These are phyloP conservation scores for Cottus gobio DNA, from an alignment of 2,113 vertebrate species.

Conservation along the genomic window DNA sequence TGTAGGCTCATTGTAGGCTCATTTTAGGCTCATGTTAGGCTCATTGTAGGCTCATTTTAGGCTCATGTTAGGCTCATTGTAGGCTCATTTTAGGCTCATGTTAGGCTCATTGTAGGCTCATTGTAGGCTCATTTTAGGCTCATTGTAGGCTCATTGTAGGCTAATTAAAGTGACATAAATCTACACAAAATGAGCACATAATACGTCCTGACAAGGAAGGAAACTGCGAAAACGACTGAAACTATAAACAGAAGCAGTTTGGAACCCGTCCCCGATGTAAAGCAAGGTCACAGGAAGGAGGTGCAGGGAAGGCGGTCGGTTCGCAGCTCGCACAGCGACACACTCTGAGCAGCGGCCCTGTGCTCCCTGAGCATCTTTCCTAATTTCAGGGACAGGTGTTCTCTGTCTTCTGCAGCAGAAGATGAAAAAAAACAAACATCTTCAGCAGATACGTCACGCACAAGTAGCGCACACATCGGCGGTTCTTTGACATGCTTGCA, in stretches of 20 bases:
- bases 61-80: too few species aligned
- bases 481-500: slow-evolving; percentile 40
- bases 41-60: too few species aligned
- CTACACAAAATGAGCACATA: neutral
- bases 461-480: slow-evolving; percentile 30
- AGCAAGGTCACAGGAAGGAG: slow-evolving; percentile 55
- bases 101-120: too few species aligned
- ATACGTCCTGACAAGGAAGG: neutral
- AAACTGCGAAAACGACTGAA: neutral
- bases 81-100: too few species aligned
- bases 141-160: too few species aligned
- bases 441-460: slow-evolving; percentile 60
- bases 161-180: neutral
- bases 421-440: neutral
- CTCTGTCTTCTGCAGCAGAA: slow-evolving; percentile 42
- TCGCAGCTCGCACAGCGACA: slow-evolving; percentile 44
- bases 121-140: too few species aligned
- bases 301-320: slow-evolving; percentile 42
- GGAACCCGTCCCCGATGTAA: neutral
- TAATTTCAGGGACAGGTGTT: slow-evolving; percentile 54
- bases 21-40: too few species aligned
- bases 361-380: slow-evolving; percentile 37
- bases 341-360: slow-evolving; percentile 41
- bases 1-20: too few species aligned
- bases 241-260: neutral